Evolutionary conservation across 2,888 invertebrate species (phyloP), one percentile per base, ranked within the genome.

Genomic region (Doris montereyensis): DNA sequence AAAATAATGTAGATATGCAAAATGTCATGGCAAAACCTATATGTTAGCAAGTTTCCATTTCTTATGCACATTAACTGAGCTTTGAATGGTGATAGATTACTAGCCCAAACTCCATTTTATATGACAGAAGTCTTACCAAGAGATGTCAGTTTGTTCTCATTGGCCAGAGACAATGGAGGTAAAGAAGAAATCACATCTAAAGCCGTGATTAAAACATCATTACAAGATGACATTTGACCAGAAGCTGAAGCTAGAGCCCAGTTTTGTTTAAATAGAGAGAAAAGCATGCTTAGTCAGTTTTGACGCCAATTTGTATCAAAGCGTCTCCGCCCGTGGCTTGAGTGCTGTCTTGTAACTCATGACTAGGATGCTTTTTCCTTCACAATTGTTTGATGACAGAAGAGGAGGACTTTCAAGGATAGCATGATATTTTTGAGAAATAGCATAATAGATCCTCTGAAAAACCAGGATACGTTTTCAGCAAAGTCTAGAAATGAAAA

Each of bases 301-400:
- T 93, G 0, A 94, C 93, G 4, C 94, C 94, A 84, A 94, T 92
- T 90, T 94, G 94, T 67, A 94, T 88, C 76, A 94, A 89, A 1
- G 93, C 94, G 86, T 93, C 93, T 57, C 88, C 88, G 32, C 90
- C 90, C 28, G 84, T 60, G 1, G 77, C 75, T 21, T 79, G 17
- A 1, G 73, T 26, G 1, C 65, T 13, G 2, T 79, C 79, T n/a
- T 32, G 35, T 57, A 52, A 62, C 13, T 79, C 79, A 21, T n/a
- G 30, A 67, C 74, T 79, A 65, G 72, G 74, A 62, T 21, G 41
- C 8, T 81, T 81, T 5, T 75, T 74, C 2, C 65, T 58, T 30
- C 28, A 13, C 13, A 41, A 26, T 0, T 52, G 4, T 26, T 26
- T 67, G 5, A 74, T 70, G 10, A 28, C 24, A 10, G 80, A 21